Percentiles rank a stretch among this genome's conserved stretches.
These are phyloP conservation scores for Siniperca undulata DNA, from an alignment of 2,797 vertebrate genomes.

Conservation along the genomic window DNA sequence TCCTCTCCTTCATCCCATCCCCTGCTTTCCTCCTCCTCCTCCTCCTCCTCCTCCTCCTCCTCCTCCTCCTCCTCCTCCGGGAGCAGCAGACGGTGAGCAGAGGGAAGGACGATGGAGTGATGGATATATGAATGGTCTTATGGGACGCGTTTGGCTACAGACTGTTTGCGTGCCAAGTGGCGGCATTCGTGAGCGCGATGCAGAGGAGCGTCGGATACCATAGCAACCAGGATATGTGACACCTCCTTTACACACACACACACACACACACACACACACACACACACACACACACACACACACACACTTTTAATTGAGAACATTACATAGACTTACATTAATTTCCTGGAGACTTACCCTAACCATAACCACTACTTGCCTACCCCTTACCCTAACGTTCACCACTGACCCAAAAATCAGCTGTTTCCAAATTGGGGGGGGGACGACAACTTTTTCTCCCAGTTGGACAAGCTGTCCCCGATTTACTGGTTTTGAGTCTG, in stretches of 20 bases:
- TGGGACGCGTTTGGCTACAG: slow-evolving; percentile 58
- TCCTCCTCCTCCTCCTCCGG: slow-evolving; percentile 38
- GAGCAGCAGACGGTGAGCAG: slow-evolving; percentile 70
- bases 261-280: slow-evolving; percentile 11
- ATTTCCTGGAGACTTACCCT: too few species aligned
- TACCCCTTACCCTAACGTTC: too few species aligned
- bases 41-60: not conserved
- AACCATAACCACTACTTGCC: too few species aligned
- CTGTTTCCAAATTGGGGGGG: too few species aligned
- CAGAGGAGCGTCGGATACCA: slow-evolving; percentile 35
- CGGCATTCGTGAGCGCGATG: slow-evolving; percentile 46
- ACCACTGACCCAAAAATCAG: too few species aligned
- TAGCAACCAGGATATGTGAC: slow-evolving; percentile 38
- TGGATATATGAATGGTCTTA: slow-evolving; percentile 43
- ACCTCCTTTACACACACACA: not conserved
- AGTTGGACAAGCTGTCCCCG: too few species aligned
- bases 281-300: slow-evolving; percentile 8
- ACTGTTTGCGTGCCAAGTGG: slow-evolving; percentile 65
- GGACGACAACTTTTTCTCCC: too few species aligned
- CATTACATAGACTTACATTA: too few species aligned
- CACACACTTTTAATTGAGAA: not conserved
- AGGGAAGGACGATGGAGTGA: not conserved
- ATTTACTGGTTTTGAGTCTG: too few species aligned
- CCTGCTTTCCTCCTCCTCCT: not conserved
- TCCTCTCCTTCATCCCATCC: not conserved